A percentile compares a stretch with the other conserved stretches of the same genome.
Conservation (phyloP, 2,888 invertebrate species). For the Zeuzera pyrina region DNA sequence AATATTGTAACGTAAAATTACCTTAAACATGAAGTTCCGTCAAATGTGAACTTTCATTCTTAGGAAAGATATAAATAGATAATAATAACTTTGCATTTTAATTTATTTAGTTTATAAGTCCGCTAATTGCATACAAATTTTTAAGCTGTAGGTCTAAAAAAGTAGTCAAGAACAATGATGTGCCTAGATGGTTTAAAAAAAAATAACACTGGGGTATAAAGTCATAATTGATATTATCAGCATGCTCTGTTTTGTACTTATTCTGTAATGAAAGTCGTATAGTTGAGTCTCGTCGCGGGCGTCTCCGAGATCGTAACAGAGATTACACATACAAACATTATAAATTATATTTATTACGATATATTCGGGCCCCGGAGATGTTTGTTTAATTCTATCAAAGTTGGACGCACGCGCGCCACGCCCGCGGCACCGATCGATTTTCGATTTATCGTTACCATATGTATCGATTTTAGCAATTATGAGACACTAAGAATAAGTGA, state of each 20-base stretch:
- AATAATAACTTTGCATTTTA: too few relatives aligned
- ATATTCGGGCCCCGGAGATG: constrained; percentile 53
- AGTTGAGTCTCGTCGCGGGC: constrained; percentile 36
- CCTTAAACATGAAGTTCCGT: too few relatives aligned
- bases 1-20: too few relatives aligned
- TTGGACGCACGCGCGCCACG: constrained; percentile 24
- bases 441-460: not conserved
- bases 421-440: constrained; percentile 21
- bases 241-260: constrained; percentile 14
- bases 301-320: constrained; percentile 56
- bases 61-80: too few relatives aligned
- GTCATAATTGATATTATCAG: not conserved
- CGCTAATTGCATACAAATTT: too few relatives aligned
- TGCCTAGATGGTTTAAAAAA: too few relatives aligned
- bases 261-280: constrained; percentile 27
- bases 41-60: too few relatives aligned
- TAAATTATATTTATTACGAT: constrained; percentile 71
- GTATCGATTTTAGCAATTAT: too few relatives aligned
- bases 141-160: too few relatives aligned
- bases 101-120: too few relatives aligned
- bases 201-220: not conserved
- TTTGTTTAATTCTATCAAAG: constrained; percentile 58
- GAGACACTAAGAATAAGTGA: too few relatives aligned
- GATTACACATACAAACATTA: constrained; percentile 60
- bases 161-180: too few relatives aligned